Evolutionary conservation across 1,140 invertebrate genomes (phyloP).

Genomic region (Zaprionus kolodkinae): DNA sequence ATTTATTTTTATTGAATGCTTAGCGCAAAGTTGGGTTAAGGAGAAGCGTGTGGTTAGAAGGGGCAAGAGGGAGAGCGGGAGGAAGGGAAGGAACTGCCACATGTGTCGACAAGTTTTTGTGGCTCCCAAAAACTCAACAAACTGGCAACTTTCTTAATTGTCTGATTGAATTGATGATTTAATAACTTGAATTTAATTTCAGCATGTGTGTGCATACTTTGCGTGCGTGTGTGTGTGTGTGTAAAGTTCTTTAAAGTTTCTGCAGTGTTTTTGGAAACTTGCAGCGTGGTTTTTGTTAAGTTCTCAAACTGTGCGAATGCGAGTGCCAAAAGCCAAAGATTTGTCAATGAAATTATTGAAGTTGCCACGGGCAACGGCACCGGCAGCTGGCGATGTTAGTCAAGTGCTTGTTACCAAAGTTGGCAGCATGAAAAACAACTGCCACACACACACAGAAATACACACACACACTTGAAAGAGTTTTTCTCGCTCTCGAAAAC

Average conservation of each 20-base stretch:
- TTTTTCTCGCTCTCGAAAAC: conserved; percentile 52
- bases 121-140: conserved; percentile 49
- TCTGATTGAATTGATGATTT: conserved; percentile 84
- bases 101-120: conserved; percentile 73
- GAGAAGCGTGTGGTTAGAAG: neutral
- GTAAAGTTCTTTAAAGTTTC: conserved; percentile 34
- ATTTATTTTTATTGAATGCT: conserved; percentile 55
- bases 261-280: conserved; percentile 55
- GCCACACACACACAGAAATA: neutral
- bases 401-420: neutral
- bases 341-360: conserved; percentile 54
- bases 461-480: neutral
- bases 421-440: conserved; percentile 6
- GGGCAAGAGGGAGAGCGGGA: neutral
- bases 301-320: conserved; percentile 40
- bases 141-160: conserved; percentile 80
- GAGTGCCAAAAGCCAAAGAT: conserved; percentile 59
- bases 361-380: conserved; percentile 32
- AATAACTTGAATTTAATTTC: conserved; percentile 83
- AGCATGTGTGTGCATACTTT: conserved; percentile 10
- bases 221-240: conserved; percentile 14
- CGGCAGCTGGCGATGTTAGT: conserved; percentile 20
- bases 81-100: conserved; percentile 25
- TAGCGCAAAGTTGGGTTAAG: conserved; percentile 43
- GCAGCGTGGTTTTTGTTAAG: conserved; percentile 66